Conservation (phyloP, 2,797 vertebrate genomes). For the Enoplosus armatus region DNA sequence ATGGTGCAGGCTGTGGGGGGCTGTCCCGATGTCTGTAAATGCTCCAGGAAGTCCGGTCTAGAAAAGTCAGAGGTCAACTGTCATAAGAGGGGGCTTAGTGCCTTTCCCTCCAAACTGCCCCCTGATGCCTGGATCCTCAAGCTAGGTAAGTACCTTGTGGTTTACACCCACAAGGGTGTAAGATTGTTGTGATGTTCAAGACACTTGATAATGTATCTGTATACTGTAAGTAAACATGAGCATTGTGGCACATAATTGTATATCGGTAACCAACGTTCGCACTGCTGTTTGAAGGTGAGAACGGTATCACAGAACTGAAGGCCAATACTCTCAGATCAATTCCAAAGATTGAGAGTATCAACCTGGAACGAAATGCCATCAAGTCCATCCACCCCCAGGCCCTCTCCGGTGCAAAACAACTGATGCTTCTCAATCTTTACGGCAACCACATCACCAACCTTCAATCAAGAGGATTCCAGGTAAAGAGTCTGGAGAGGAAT, state of each 20-base stretch:
- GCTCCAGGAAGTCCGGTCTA: conserved; percentile 67
- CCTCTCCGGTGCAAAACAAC: conserved; percentile 78
- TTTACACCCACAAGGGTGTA: no score
- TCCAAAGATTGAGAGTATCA: conserved; percentile 83
- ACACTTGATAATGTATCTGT: neutral
- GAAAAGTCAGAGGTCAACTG: conserved; percentile 85
- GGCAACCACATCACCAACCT: conserved; percentile 83
- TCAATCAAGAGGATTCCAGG: conserved; percentile 77
- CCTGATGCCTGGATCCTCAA: conserved; percentile 84
- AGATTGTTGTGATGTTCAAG: neutral
- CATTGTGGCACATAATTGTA: neutral
- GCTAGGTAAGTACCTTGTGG: conserved; percentile 71
- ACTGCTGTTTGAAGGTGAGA: conserved; percentile 77
- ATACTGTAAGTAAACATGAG: neutral
- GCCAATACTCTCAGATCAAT: conserved; percentile 71
- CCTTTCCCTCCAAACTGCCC: conserved; percentile 80
- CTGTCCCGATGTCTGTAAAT: conserved; percentile 82
- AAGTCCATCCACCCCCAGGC: conserved; percentile 81
- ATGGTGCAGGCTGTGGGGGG: conserved; percentile 42
- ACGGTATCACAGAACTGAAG: conserved; percentile 79
- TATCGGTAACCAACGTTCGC: neutral
- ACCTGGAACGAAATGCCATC: conserved; percentile 84
- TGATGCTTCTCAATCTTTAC: conserved; percentile 85
- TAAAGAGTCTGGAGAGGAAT: conserved; percentile 29
- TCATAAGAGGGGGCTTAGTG: conserved; percentile 76